Evolutionary conservation across 2,113 vertebrate species (phyloP), one percentile per base, ranked within the genome.

Genomic region (Gnathonemus longibarbis): DNA sequence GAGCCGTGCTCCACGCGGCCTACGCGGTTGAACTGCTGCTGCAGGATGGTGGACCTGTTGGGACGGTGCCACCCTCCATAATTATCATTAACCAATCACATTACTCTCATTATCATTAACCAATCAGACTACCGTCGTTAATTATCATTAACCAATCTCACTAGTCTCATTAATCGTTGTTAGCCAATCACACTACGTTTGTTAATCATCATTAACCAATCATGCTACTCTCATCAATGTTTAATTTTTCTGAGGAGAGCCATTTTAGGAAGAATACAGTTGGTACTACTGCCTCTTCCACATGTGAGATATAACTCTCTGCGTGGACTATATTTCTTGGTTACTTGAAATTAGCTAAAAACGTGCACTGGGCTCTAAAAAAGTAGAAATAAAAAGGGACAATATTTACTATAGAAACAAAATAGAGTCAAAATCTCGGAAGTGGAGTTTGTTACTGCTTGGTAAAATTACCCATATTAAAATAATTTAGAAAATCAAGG

Each of bases 21-120:
- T 0, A 98, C 97, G 0, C 98, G 96, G 93, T 99, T 99, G 90
- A 99, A 98, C 94, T 99, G 98, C 95, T 99, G 98, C 95, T 99
- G 98, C 93, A 99, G 91, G 91, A 99, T 99, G 24, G 98, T 99
- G 77, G 98, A 96, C 89, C 98, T 99, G 88, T 0, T 88, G 87
- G 91, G 0, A 84, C 2, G 42, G 31, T 45, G 17, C 39, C 80
- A 10, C 17, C 7, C 74, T 80, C 74, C 31, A 42, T 80, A 42
- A 42, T 80, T 39, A 80, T 42, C 27, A 27, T 27, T 31, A 70
- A 70, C 62, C 62, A 70, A 70, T 70, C 62, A 31, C 62, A 70
- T 11, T 15, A 85, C 46, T 49, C 45, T 46, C 13, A 10, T 13
- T 49, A 70, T 13, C 62, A 66, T 66, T 66, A 27, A 66, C 58